Evolutionary conservation across 1,140 invertebrate genomes (phyloP), one percentile per base, ranked within the genome.

Genomic region (Thereuonema tuberculata): DNA sequence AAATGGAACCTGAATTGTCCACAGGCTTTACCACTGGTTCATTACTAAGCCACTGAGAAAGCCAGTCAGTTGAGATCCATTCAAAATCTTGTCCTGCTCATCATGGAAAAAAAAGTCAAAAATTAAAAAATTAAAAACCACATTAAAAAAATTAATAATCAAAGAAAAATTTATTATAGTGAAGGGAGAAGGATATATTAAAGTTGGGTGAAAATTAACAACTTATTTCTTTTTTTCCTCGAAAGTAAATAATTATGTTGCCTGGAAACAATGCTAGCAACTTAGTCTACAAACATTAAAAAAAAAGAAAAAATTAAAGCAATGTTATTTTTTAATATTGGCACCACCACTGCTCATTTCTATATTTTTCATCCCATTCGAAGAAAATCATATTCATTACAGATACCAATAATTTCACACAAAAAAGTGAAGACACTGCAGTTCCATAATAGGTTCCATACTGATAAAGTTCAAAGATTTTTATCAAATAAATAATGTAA

Each of bases 1-100:
- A 82, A 15, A 76, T 60, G 21, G 76, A 67, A n/a, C 31, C 58
- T 5, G 68, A 68, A 65, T 77, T 77, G 58, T 80, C 74, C 20
- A 82, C 75, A 14, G 73, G 65, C 26, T 55, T 55, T 15, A 75
- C 67, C 50, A 71, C 67, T 27, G 70, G 68, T 2, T 74, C 68
- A 14, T 61, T 37, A 27, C 66, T 61, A 2, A 77, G 66, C 69
- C 77, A 77, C 55, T 73, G 77, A 2, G 66, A 67, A 15, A 81
- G 60, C 79, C 79, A 81, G 24, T 74, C 72, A 2, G 66, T 71
- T 20, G 75, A 69, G 31, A 81, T 66, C 76, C 79, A 80, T 56
- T 79, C 74, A 62, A 70, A 77, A 5, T n/a, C n/a, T n/a, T n/a
- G n/a, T n/a, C n/a, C n/a, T 71, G 66, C 17, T 57, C 55, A 23